Conservation (phyloP, 1,140 invertebrate genomes). For the Reticulitermes speratus region DNA sequence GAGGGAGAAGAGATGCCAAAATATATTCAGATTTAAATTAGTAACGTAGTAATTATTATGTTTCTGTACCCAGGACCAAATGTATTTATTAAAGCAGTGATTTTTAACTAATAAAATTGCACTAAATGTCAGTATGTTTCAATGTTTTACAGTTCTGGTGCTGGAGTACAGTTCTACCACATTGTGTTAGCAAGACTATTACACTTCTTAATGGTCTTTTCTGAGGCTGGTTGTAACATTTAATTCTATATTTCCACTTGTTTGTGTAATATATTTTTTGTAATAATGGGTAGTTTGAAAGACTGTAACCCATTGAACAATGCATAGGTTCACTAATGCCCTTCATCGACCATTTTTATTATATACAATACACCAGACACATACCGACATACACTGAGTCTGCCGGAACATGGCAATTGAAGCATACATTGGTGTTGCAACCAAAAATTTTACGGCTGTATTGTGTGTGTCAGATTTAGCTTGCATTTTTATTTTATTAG, state of each 20-base stretch:
- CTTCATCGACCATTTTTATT: not conserved
- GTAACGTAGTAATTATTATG: too few species aligned
- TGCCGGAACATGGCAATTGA: not conserved
- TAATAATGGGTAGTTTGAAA: not conserved
- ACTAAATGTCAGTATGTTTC: too few species aligned
- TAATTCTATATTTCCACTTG: too few species aligned
- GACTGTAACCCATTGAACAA: not conserved
- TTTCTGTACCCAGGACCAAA: too few species aligned
- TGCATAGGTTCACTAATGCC: not conserved
- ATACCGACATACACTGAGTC: not conserved
- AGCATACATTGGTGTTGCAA: not conserved
- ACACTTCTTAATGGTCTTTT: not conserved
- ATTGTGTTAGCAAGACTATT: not conserved
- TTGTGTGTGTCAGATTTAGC: not conserved
- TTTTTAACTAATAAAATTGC: too few species aligned
- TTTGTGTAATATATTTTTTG: not conserved
- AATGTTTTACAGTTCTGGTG: not conserved
- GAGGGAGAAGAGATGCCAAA: too few species aligned
- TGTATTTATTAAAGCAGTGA: too few species aligned
- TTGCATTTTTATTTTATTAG: not conserved
- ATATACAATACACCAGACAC: not conserved
- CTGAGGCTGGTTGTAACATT: too few species aligned
- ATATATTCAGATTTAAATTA: too few species aligned
- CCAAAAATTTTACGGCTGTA: not conserved
- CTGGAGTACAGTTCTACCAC: not conserved